A percentile compares a stretch with the other conserved stretches of the same genome.
Evolutionary conservation across 2,113 vertebrate genomes (phyloP).

Genomic region (Heteronetta atricapilla): DNA sequence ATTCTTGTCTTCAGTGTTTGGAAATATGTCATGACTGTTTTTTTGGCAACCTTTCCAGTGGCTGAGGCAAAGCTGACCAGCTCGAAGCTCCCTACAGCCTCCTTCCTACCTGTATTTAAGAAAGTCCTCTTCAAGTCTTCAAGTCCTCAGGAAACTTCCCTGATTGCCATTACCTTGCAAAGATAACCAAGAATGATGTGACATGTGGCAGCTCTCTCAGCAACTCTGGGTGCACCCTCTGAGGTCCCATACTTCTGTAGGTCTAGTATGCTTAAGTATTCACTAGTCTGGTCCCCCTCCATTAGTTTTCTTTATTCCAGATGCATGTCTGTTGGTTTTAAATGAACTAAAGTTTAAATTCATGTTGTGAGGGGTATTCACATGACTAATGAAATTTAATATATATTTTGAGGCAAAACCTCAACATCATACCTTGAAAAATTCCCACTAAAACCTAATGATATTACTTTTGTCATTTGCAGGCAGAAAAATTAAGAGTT

Average conservation of each 20-base stretch:
- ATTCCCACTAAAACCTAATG: neutral
- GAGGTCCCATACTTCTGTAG: neutral
- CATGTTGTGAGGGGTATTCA: neutral
- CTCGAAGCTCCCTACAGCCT: neutral
- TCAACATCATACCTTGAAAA: neutral
- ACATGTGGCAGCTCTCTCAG: neutral
- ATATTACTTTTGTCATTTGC: neutral
- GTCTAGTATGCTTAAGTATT: neutral
- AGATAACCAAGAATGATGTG: neutral
- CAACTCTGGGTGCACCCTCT: accelerated
- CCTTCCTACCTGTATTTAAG: neutral
- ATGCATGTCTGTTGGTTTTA: neutral
- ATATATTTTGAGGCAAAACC: neutral
- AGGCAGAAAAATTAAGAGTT: neutral
- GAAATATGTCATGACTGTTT: neutral
- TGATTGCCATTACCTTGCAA: accelerated
- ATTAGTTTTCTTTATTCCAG: neutral
- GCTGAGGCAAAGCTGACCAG: neutral
- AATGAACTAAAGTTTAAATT: neutral
- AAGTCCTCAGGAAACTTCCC: neutral
- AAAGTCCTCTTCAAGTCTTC: too few species aligned
- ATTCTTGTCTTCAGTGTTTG: neutral
- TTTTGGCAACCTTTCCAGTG: accelerated
- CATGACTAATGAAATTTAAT: neutral
- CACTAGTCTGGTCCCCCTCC: accelerated